Evolutionary conservation across 2,888 invertebrate genomes (phyloP).

Genomic region (Microplitis manilae): DNA sequence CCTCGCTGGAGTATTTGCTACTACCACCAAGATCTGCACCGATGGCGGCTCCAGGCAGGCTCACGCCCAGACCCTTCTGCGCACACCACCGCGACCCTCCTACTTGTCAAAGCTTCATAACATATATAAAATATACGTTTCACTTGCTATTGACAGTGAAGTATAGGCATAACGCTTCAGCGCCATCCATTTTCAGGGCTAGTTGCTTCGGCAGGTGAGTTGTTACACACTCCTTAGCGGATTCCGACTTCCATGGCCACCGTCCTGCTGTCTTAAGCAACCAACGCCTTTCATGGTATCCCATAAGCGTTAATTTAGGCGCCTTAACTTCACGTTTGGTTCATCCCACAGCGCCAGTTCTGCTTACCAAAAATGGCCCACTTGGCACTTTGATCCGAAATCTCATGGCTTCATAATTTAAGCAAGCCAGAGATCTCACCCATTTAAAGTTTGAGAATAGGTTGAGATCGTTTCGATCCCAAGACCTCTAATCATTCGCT

Average conservation of each 20-base stretch:
- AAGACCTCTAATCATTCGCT: too few relatives aligned
- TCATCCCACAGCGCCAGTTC: constrained; percentile 53
- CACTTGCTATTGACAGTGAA: constrained; percentile 25
- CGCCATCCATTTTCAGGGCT: constrained; percentile 80
- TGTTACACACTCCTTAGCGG: constrained; percentile 74
- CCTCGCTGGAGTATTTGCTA: constrained; percentile 72
- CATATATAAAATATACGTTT: too few relatives aligned
- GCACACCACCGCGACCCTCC: constrained; percentile 75
- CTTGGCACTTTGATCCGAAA: constrained; percentile 44
- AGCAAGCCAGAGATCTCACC: too few relatives aligned
- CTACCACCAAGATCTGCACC: constrained; percentile 75
- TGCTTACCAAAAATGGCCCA: constrained; percentile 50
- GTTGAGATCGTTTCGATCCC: too few relatives aligned
- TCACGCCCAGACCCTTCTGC: constrained; percentile 66
- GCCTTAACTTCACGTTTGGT: constrained; percentile 64
- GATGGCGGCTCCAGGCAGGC: constrained; percentile 69
- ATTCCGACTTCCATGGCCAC: constrained; percentile 84
- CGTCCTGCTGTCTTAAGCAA: constrained; percentile 80
- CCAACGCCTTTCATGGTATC: constrained; percentile 73
- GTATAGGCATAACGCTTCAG: constrained; percentile 74
- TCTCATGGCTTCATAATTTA: too few relatives aligned
- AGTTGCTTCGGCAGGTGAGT: constrained; percentile 78
- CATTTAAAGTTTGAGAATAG: too few relatives aligned
- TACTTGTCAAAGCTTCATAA: constrained; percentile 52
- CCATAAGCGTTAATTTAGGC: constrained; percentile 61